These are phyloP conservation scores for Verasper variegatus DNA, from an alignment of 2,113 vertebrate species.

Conservation along the genomic window DNA sequence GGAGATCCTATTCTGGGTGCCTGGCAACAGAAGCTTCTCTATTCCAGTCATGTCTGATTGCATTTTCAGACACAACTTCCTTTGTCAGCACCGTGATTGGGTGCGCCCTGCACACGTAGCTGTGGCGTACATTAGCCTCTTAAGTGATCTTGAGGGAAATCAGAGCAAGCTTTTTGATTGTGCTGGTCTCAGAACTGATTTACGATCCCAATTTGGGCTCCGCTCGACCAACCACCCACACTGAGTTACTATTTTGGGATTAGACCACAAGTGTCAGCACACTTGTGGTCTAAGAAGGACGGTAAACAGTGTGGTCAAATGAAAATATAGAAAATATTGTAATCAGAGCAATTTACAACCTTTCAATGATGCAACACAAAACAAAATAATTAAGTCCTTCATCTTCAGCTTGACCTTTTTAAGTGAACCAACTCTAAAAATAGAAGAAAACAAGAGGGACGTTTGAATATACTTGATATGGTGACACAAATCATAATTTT, in stretches of 20 bases:
- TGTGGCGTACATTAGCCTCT: conserved; percentile 19
- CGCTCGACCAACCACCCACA: conserved; percentile 7
- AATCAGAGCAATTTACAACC: too few relatives aligned
- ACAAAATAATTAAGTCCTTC: too few relatives aligned
- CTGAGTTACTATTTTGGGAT: conserved; percentile 25
- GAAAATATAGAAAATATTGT: too few relatives aligned
- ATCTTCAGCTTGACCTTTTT: too few relatives aligned
- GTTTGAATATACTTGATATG: too few relatives aligned
- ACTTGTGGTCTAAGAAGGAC: conserved; percentile 7
- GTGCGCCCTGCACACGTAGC: conserved; percentile 17
- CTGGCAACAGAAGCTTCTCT: conserved; percentile 83
- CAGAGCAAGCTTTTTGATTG: conserved; percentile 5
- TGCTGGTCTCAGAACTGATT: conserved; percentile 12
- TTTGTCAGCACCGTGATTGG: conserved; percentile 56
- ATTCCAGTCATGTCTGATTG: conserved; percentile 76
- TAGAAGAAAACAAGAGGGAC: too few relatives aligned
- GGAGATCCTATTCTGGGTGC: conserved; percentile 80
- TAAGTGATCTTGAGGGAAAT: conserved; percentile 42
- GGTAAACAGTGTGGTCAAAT: neutral
- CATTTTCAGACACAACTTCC: conserved; percentile 68
- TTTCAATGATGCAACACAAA: too few relatives aligned
- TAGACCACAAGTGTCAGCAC: conserved; percentile 16
- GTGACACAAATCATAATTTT: too few relatives aligned
- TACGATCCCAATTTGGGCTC: neutral
- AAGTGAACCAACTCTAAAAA: too few relatives aligned